phyloP scores from a whole-genome alignment of 2,888 invertebrate species.

The Leptothorax acervorum region DNA sequence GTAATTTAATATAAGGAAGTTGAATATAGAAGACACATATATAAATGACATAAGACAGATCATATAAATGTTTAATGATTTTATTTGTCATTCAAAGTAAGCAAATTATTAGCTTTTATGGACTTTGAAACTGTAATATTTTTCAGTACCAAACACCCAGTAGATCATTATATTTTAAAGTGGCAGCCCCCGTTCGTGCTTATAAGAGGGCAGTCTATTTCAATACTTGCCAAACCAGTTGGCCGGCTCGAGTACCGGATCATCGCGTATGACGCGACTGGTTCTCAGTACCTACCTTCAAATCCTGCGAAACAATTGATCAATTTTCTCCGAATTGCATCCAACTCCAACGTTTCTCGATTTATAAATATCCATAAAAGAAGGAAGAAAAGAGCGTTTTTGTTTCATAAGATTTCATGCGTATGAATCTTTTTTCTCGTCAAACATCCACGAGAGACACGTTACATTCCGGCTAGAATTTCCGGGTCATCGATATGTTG shows the following conservation, averaged over 20 bases:
- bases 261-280: conserved; percentile 64
- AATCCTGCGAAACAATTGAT: conserved; percentile 71
- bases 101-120: background rate
- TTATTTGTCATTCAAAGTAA: background rate
- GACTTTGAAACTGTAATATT: conserved; percentile 8
- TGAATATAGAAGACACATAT: background rate
- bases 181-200: conserved; percentile 68
- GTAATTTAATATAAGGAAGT: background rate
- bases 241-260: conserved; percentile 64
- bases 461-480: conserved; percentile 51
- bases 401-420: background rate
- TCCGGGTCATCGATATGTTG: conserved; percentile 71
- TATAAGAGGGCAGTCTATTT: conserved; percentile 80
- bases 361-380: conserved; percentile 8
- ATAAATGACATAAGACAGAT: background rate
- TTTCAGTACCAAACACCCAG: conserved; percentile 72
- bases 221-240: conserved; percentile 81
- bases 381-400: background rate
- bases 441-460: conserved; percentile 9
- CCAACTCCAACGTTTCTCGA: background rate
- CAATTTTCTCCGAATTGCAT: conserved; percentile 29
- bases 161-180: conserved; percentile 74
- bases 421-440: background rate
- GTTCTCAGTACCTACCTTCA: conserved; percentile 63
- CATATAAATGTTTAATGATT: background rate